Percentiles rank a stretch among this genome's conserved stretches.
phyloP scores from a whole-genome alignment of 2,888 invertebrate species.

The Caenorhabditis sp. region DNA sequence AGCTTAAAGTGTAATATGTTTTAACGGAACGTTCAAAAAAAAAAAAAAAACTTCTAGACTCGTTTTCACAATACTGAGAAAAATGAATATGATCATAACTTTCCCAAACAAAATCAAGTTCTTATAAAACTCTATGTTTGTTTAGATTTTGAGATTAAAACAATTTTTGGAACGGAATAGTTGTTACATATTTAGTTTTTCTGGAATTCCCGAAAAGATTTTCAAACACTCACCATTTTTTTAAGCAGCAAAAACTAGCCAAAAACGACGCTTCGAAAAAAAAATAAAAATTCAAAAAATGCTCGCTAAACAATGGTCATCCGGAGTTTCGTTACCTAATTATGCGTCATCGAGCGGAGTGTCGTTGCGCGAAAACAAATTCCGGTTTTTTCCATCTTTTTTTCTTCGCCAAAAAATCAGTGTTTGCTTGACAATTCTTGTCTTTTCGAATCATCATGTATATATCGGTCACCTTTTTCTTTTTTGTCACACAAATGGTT shows the following conservation, averaged over 20 bases:
- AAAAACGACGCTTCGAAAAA: neutral
- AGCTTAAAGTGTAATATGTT: no score
- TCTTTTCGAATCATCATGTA: conserved; percentile 22
- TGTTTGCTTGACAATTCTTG: conserved; percentile 29
- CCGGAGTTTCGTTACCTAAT: no score
- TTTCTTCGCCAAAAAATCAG: neutral
- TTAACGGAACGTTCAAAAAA: no score
- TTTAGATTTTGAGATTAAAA: no score
- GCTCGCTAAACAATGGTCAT: neutral
- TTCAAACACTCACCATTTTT: neutral
- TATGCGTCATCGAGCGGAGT: neutral
- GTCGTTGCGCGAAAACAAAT: neutral
- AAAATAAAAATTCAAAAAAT: neutral
- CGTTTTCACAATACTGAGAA: no score
- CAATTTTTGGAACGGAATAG: no score
- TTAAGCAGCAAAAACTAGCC: neutral
- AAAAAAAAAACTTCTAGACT: no score
- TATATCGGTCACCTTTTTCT: conserved; percentile 8
- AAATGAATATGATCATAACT: no score
- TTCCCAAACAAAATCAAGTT: no score
- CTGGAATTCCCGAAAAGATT: neutral
- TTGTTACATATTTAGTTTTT: no score
- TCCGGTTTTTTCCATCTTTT: neutral
- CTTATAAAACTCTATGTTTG: no score
- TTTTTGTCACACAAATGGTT: neutral